phyloP scores from a whole-genome alignment of 2,888 invertebrate genomes.

The Meteorus colon region DNA sequence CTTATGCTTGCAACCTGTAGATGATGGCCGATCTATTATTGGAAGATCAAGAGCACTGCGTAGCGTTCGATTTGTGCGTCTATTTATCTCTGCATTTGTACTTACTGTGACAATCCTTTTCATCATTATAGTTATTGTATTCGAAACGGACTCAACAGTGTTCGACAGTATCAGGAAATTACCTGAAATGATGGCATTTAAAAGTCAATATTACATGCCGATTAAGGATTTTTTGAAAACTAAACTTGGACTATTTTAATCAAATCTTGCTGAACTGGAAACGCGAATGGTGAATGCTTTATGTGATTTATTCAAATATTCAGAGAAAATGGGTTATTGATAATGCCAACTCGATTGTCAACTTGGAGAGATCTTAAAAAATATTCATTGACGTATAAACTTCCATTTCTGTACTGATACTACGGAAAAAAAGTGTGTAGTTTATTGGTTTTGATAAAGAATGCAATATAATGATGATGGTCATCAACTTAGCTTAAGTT shows the following conservation, averaged over 20 bases:
- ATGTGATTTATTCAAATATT: no score
- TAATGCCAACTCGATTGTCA: no score
- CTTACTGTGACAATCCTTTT: constrained; percentile 83
- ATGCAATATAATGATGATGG: no score
- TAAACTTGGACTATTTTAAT: constrained; percentile 80
- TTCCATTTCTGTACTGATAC: no score
- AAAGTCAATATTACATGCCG: constrained; percentile 88
- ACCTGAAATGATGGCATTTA: constrained; percentile 84
- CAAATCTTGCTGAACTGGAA: constrained; percentile 28
- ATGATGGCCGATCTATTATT: constrained; percentile 34
- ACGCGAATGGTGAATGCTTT: not conserved
- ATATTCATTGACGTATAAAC: no score
- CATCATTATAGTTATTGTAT: constrained; percentile 81
- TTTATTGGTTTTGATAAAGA: no score
- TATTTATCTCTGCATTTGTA: constrained; percentile 86
- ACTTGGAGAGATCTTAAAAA: no score
- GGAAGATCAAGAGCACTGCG: constrained; percentile 58
- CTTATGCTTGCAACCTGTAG: constrained; percentile 56
- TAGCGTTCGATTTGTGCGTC: constrained; percentile 76
- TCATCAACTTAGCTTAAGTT: no score
- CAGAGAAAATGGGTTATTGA: no score
- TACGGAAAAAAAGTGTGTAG: no score
- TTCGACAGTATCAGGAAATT: constrained; percentile 82
- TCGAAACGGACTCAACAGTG: constrained; percentile 86
- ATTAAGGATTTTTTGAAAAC: constrained; percentile 84